Evolutionary conservation across 1,140 invertebrate species (phyloP), one percentile per base, ranked within the genome.

Genomic region (Ooceraea biroi): DNA sequence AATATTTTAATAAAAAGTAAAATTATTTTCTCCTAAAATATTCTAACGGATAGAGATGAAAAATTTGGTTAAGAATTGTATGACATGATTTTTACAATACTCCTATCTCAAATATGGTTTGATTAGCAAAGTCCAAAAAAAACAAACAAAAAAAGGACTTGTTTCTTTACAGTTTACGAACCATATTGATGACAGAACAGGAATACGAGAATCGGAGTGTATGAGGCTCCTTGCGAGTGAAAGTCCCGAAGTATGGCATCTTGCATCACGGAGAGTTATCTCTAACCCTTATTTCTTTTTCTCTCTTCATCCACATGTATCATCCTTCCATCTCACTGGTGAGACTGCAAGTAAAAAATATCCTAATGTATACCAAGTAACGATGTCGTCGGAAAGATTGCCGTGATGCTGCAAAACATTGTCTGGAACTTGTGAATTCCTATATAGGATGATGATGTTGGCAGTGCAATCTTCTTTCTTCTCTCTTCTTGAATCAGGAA

Each of bases 311-410:
- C 63, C 78, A 44, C 77, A 65, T 82, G 90, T 85, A 87, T 88
- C n/a, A n/a, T n/a, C n/a, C n/a, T 91, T 88, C 89, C 93, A 93
- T 92, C 91, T 92, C 93, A 93, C 93, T 88, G 90, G 90, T 84
- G 90, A 92, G 92, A 94, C 93, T 94, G 93, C 85, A 94, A 94
- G 83, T 92, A 94, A 94, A 94, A 94, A 94, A 94, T 88, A 93
- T 69, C 90, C 85, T 88, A 82, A 91, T 94, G 91, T 91, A 94
- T 90, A 91, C 86, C 85, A 85, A 58, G 78, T 87, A 90, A 60
- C 77, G 80, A 86, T 58, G 68, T 46, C 19, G 68, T 66, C 85
- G 85, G 27, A 73, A 85, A 46, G 8, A 52, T 76, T 50, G 71
- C 84, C 44, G 17, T 44, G 66, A 69, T 14, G 77, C 66, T 58